Conservation (phyloP, 2,113 vertebrate genomes). For the Sapayoa aenigma region DNA sequence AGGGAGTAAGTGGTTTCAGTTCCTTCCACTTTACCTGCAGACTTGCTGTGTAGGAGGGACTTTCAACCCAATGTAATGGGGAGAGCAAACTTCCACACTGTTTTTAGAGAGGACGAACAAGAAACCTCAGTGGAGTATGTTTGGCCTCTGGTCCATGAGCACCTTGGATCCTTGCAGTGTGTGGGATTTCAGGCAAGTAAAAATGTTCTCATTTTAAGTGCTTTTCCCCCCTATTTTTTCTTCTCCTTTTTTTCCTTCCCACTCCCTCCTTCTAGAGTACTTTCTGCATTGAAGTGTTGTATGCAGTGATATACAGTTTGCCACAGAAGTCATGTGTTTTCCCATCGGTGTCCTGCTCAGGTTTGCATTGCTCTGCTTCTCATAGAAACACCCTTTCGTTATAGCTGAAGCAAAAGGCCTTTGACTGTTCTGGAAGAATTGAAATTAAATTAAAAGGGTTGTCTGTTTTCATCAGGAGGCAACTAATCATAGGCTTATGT, state of each 20-base stretch:
- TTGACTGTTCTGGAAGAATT: not conserved
- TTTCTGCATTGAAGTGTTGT: not conserved
- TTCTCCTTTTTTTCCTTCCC: accelerated
- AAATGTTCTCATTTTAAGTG: not conserved
- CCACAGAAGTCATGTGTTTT: not conserved
- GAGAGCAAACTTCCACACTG: not conserved
- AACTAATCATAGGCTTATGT: not conserved
- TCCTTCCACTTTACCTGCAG: accelerated
- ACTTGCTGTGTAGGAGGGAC: not conserved
- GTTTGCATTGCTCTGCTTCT: not conserved
- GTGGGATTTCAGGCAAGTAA: not conserved
- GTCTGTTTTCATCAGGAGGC: not conserved
- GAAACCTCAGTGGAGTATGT: not conserved
- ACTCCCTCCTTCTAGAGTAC: not conserved
- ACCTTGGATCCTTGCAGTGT: not conserved
- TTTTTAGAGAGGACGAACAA: not conserved
- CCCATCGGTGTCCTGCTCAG: accelerated
- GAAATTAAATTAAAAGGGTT: not conserved
- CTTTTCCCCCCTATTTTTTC: not conserved
- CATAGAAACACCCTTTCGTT: not conserved
- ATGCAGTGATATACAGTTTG: not conserved
- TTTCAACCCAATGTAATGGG: accelerated
- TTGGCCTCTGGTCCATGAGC: not conserved
- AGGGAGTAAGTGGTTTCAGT: not conserved
- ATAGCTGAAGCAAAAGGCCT: not conserved